A percentile compares a stretch with the other conserved stretches of the same genome.
Conservation (phyloP, 2,113 vertebrate species). For the Gobio gobio region DNA sequence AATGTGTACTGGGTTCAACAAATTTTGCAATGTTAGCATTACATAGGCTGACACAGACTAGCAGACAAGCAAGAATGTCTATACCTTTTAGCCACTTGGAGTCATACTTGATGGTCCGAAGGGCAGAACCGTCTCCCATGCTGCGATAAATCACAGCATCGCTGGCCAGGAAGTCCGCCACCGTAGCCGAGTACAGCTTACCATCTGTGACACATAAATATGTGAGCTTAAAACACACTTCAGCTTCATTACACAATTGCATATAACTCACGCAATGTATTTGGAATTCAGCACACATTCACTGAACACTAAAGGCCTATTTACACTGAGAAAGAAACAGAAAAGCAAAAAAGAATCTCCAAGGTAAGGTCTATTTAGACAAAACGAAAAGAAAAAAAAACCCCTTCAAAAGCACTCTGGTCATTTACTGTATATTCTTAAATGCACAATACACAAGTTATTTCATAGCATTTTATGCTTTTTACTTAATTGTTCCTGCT, state of each 20-base stretch:
- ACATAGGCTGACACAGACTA: not conserved
- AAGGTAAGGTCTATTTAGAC: not conserved
- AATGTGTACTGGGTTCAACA: not conserved
- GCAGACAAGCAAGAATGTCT: not conserved
- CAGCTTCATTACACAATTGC: conserved; percentile 15
- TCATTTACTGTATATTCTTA: not conserved
- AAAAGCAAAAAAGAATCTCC: not conserved
- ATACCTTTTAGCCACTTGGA: conserved; percentile 99
- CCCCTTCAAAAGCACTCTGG: not conserved
- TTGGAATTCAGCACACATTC: not conserved
- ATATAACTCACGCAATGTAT: not conserved
- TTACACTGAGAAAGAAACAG: not conserved
- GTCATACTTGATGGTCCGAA: conserved; percentile 98
- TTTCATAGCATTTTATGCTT: not conserved
- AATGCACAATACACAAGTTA: not conserved
- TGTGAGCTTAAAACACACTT: conserved; percentile 16
- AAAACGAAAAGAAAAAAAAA: not conserved
- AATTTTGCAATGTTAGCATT: not conserved
- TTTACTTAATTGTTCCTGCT: not conserved
- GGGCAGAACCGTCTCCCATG: conserved; percentile 95
- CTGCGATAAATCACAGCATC: conserved; percentile 99
- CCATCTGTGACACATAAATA: conserved; percentile 82
- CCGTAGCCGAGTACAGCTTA: conserved; percentile 97
- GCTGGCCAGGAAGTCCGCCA: conserved; percentile 97
- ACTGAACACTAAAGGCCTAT: not conserved